These are phyloP conservation scores for Eupsittula cactorum DNA, from an alignment of 2,113 vertebrate genomes.

Conservation along the genomic window DNA sequence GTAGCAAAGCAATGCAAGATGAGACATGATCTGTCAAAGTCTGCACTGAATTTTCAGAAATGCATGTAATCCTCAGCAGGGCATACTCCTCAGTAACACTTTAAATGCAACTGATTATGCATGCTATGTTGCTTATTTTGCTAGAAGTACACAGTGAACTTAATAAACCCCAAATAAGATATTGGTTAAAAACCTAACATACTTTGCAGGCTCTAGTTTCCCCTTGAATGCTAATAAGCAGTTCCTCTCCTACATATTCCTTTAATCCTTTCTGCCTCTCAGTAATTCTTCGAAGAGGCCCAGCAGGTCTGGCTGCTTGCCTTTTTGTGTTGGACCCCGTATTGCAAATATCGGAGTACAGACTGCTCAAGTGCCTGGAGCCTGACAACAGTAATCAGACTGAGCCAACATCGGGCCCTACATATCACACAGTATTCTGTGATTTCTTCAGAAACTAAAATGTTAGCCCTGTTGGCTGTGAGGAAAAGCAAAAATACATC, in stretches of 20 bases:
- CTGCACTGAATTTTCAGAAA: not conserved
- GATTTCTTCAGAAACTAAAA: not conserved
- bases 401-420: not conserved
- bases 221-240: not conserved
- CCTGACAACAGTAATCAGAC: not conserved
- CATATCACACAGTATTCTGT: rapidly evolving
- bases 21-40: not conserved
- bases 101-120: not conserved
- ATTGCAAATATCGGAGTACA: not conserved
- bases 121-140: not conserved
- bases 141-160: not conserved
- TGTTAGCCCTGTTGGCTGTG: not conserved
- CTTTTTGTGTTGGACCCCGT: not conserved
- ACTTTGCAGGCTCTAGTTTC: not conserved
- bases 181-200: not conserved
- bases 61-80: not conserved
- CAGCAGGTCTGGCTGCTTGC: not conserved
- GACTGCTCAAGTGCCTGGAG: not conserved
- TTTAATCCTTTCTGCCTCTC: not conserved
- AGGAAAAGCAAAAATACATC: not conserved
- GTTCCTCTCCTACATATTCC: not conserved
- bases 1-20: not conserved
- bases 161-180: not conserved
- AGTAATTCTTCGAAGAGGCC: not conserved
- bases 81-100: not conserved